Base-by-base conservation (phyloP, 2,888 invertebrate genomes). In the Nomada ruficornis region DNA sequence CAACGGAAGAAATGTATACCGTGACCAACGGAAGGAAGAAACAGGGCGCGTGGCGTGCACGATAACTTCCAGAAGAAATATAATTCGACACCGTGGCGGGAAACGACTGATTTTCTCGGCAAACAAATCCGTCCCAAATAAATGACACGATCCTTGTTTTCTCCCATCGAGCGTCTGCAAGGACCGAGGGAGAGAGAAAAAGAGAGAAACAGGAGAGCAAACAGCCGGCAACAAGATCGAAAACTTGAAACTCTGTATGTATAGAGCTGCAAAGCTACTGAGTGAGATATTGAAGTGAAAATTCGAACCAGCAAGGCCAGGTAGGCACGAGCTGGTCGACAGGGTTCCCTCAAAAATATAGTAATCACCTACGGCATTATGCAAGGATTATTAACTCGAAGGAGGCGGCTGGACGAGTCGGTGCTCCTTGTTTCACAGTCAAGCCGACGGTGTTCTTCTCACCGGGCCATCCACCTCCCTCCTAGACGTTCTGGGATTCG, bases 221-320 rank as follows among this genome's bases (percentile, higher is more conserved):
- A 65, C 65, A 69, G 76, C 52, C 47, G 44, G 63, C 62, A 72
- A 76, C 55, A 59, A 62, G 67, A 64, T 59, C 60, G 82, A 71
- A 83, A 88, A 84, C 54, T 88, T 76, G 70, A 60, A 69, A 52
- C 18, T 54, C 36, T 7, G 36, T 7, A 36, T 7, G 36, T 36
- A 36, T 36, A 36, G 7, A 63, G 65, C 67, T 78, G 75, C 72
- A 77, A 82, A 76, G 82, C 36, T 7, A 36, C 7, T 7, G 57
- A 88, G 88, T 88, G 86, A 86, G 82, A 86, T 88, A 87, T 88
- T 84, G 84, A 86, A 87, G 36, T 36, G 36, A 82, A 71, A 63
- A 73, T 64, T 64, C 60, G 26, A 9, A n/a, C 26, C 29, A 13
- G 1, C 29, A 60, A 57, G 23, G n/a, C 26, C 67, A 44, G 71